phyloP scores from a whole-genome alignment of 2,888 invertebrate species.

The Eilema griseolum region DNA sequence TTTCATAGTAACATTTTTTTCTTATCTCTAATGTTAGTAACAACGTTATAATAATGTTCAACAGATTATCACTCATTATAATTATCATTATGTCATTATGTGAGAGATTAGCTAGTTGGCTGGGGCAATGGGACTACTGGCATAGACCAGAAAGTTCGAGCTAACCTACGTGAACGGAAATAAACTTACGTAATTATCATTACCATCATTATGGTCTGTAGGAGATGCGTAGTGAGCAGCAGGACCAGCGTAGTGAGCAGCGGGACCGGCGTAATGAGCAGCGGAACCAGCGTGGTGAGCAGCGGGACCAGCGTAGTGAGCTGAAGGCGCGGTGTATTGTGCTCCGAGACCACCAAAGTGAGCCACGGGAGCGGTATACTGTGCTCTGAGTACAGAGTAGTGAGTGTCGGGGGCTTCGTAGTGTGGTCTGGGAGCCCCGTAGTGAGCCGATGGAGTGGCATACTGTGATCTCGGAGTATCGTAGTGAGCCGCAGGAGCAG shows the following conservation, averaged over 20 bases:
- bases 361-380: too few species aligned
- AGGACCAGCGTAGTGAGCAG: neutral
- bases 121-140: too few species aligned
- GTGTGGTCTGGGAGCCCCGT: constrained; percentile 48
- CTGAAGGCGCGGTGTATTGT: constrained; percentile 43
- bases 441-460: constrained; percentile 40
- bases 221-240: neutral
- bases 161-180: neutral
- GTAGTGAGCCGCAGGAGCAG: constrained; percentile 45
- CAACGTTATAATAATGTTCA: too few species aligned
- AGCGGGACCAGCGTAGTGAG: constrained; percentile 39
- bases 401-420: constrained; percentile 21
- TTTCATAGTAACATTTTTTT: too few species aligned
- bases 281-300: constrained; percentile 45
- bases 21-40: too few species aligned
- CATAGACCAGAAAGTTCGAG: too few species aligned
- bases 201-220: constrained; percentile 52
- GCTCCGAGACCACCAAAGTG: constrained; percentile 22
- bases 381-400: neutral
- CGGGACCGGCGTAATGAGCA: neutral
- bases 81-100: too few species aligned
- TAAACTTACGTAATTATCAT: constrained; percentile 40
- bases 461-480: constrained; percentile 48
- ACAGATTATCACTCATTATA: too few species aligned
- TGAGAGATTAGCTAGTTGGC: too few species aligned